Evolutionary conservation across 2,797 vertebrate genomes (phyloP).

Genomic region (Perodicticus potto): DNA sequence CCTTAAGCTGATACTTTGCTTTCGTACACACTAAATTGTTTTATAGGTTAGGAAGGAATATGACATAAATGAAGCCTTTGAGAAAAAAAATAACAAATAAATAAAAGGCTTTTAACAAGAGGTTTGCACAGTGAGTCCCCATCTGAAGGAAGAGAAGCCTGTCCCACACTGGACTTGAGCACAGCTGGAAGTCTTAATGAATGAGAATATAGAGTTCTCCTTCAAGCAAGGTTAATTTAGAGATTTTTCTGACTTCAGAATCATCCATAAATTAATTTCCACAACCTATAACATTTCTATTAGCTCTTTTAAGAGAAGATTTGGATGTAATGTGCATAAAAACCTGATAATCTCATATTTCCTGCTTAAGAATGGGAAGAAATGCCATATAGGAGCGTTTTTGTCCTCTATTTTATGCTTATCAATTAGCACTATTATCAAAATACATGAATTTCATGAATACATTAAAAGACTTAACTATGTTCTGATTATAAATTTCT

Average conservation of each 20-base stretch:
- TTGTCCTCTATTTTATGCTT: background rate
- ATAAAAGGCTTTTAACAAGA: constrained; percentile 7
- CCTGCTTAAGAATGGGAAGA: constrained; percentile 17
- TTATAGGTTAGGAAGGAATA: background rate
- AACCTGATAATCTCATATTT: background rate
- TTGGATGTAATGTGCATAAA: constrained; percentile 63
- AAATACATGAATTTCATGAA: constrained; percentile 33
- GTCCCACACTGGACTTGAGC: background rate
- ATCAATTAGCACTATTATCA: constrained; percentile 5
- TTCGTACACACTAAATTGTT: background rate
- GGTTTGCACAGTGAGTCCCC: background rate
- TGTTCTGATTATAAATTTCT: background rate
- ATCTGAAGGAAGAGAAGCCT: background rate
- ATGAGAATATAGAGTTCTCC: constrained; percentile 48
- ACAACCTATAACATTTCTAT: constrained; percentile 65
- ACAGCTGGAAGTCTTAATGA: constrained; percentile 51
- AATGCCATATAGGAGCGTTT: constrained; percentile 12
- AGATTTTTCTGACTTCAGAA: constrained; percentile 37
- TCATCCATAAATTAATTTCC: constrained; percentile 70
- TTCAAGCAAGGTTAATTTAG: constrained; percentile 71
- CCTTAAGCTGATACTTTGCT: background rate
- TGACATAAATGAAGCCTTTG: background rate
- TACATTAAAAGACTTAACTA: constrained; percentile 7
- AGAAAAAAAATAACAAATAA: constrained; percentile 48
- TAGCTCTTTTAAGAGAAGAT: constrained; percentile 63